Base-by-base conservation (phyloP, 2,797 vertebrate species). In the Cyprinella venusta region DNA sequence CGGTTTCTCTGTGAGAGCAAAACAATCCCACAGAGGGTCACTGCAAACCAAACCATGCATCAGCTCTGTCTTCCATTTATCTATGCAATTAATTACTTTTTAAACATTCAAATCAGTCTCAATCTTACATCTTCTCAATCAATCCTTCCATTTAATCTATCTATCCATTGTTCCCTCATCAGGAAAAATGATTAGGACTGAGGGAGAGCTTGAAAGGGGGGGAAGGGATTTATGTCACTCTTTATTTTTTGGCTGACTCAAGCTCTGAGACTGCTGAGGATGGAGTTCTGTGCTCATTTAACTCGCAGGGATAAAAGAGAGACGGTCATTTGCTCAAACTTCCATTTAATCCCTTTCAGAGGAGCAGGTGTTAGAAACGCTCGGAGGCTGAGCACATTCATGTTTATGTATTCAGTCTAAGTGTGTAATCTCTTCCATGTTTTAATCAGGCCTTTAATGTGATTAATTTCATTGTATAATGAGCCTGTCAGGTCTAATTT, bases 291-390 rank as follows among this genome's bases (percentile, higher is more conserved):
- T 42, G 42, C 52, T 54, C 42, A 24, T 82, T 48, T 70, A 70
- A 67, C 52, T 72, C 33, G 50, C 40, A 61, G 50, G 38, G 59
- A 83, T 33, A 33, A 86, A 83, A 79, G 69, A 75, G 54, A 86
- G 68, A 65, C 69, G 67, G 54, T 86, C 33, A 50, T 85, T 82
- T 83, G 52, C 74, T 80, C 78, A 40, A 56, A 63, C 24, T 45
- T 63, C 13, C 10, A 50, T 78, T 65, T 76, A 45, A 24, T 59
- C 81, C 72, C 30, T 82, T 82, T 80, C 79, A 84, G 71, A 82
- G 61, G 79, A 85, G 65, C 88, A 86, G 83, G 83, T 89, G 85
- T 88, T 89, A 59, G 69, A 78, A 86, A 84, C 45, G 76, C 82
- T 85, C 74, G 19, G 63, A 83, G 85, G 83, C 80, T 72, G 69